These are phyloP conservation scores for Myiagra hebetior DNA, from an alignment of 2,113 vertebrate genomes.

Conservation along the genomic window DNA sequence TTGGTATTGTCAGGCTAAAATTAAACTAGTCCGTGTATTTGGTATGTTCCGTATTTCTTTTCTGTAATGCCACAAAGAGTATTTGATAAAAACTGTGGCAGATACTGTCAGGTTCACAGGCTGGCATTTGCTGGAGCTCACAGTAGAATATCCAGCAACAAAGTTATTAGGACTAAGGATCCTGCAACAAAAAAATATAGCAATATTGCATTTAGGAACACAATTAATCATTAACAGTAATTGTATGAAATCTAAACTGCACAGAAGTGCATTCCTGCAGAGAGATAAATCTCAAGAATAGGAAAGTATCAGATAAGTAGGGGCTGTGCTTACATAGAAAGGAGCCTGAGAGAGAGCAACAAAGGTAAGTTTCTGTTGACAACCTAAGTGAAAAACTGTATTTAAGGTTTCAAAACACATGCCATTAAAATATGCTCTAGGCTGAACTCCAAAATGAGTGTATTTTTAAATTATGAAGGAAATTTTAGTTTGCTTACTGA, in stretches of 20 bases:
- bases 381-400: constrained; percentile 26
- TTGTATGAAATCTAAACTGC: neutral
- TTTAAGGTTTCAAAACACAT: constrained; percentile 46
- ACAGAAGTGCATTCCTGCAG: neutral
- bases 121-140: neutral
- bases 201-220: neutral
- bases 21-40: neutral
- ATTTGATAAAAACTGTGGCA: neutral
- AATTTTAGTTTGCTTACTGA: neutral
- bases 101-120: neutral
- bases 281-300: neutral
- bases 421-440: constrained; percentile 30
- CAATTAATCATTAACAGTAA: neutral
- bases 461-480: constrained; percentile 42
- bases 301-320: neutral
- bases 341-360: neutral
- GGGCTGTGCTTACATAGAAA: constrained; percentile 12
- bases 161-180: neutral
- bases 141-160: neutral
- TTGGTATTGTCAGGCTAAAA: neutral
- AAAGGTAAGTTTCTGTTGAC: constrained; percentile 35
- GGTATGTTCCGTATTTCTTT: neutral
- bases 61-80: neutral
- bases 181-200: neutral
- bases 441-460: neutral